A percentile compares a stretch with the other conserved stretches of the same genome.
Evolutionary conservation across 2,797 vertebrate genomes (phyloP).

Genomic region (Pangasius larnaudii): DNA sequence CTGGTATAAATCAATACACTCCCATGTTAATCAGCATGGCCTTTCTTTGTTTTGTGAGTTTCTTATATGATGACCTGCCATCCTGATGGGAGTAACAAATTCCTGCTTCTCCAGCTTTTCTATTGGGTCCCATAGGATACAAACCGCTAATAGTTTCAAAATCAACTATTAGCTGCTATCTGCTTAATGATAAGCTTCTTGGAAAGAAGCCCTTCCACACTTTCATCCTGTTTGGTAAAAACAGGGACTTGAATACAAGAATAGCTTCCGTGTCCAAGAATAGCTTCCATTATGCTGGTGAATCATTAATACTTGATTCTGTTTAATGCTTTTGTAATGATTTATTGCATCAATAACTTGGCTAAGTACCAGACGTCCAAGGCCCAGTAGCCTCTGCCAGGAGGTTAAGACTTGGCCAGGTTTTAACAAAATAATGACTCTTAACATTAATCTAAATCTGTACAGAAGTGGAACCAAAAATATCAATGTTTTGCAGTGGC

Average conservation of each 20-base stretch:
- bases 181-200: neutral
- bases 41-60: too few relatives aligned
- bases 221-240: neutral
- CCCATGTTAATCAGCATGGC: neutral
- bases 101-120: neutral
- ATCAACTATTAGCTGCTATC: neutral
- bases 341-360: neutral
- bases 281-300: neutral
- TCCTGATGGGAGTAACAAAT: neutral
- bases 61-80: neutral
- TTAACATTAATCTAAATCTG: neutral
- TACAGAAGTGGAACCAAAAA: neutral
- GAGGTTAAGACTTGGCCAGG: neutral
- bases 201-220: neutral
- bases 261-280: neutral
- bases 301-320: neutral
- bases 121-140: neutral
- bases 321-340: neutral
- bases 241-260: neutral
- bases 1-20: neutral
- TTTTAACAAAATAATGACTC: neutral
- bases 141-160: neutral
- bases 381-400: neutral
- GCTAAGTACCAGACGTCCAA: neutral
- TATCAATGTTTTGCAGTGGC: neutral